Conservation (phyloP, 2,797 vertebrate genomes). For the Platalea minor region DNA sequence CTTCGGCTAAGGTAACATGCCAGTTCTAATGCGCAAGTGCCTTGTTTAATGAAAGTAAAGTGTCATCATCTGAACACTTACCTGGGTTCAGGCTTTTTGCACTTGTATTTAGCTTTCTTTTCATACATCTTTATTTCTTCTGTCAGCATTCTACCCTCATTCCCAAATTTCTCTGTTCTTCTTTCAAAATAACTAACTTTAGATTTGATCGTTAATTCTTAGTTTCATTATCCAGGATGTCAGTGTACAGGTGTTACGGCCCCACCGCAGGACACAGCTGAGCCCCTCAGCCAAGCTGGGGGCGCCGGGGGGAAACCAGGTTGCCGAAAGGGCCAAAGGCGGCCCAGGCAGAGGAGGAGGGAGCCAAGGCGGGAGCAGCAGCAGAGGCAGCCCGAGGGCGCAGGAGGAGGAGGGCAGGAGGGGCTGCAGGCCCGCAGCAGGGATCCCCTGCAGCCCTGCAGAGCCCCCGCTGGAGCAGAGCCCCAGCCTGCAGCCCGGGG, state of each 20-base stretch:
- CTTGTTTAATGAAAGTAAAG: background rate
- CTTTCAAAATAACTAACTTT: background rate
- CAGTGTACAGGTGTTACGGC: accelerated
- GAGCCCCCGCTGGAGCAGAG: too few relatives aligned
- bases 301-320: background rate
- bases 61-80: background rate
- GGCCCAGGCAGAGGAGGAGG: background rate
- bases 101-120: background rate
- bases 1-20: background rate
- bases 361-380: background rate
- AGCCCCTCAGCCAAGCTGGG: background rate
- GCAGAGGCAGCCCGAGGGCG: too few relatives aligned
- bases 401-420: too few relatives aligned
- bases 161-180: background rate
- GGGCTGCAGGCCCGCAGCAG: too few relatives aligned
- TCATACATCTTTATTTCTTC: background rate
- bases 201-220: background rate
- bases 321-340: background rate
- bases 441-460: too few relatives aligned
- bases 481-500: too few relatives aligned
- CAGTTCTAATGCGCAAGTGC: background rate
- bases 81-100: background rate
- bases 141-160: background rate
- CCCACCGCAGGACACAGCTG: too few relatives aligned
- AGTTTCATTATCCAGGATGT: background rate